Percentiles rank a stretch among this genome's conserved stretches.
These are phyloP conservation scores for Calycopis cecrops DNA, from an alignment of 1,140 invertebrate genomes.

Conservation along the genomic window DNA sequence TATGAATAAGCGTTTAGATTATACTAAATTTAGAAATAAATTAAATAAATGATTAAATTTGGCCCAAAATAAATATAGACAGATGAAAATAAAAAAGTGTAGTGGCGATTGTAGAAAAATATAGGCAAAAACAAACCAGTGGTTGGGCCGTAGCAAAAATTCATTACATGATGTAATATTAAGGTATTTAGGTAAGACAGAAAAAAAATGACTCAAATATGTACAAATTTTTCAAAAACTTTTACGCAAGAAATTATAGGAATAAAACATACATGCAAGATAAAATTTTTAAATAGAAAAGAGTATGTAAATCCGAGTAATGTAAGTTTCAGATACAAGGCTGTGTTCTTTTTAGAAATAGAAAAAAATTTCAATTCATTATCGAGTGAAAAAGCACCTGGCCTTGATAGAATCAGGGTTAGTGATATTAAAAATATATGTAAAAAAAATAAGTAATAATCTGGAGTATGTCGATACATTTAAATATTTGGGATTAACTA, in stretches of 20 bases:
- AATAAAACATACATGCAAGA: neutral
- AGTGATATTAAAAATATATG: neutral
- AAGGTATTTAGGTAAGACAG: slow-evolving; percentile 26
- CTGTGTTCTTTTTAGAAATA: slow-evolving; percentile 10
- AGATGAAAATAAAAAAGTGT: slow-evolving; percentile 22
- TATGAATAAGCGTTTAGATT: slow-evolving; percentile 27
- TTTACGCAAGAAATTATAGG: neutral
- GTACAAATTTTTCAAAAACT: neutral
- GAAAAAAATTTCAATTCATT: slow-evolving; percentile 22
- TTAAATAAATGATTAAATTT: slow-evolving; percentile 29
- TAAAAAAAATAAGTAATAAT: neutral
- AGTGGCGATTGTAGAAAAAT: slow-evolving; percentile 31
- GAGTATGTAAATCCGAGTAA: neutral
- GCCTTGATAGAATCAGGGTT: slow-evolving; percentile 1
- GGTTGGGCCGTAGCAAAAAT: slow-evolving; percentile 24
- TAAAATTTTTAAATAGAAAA: neutral
- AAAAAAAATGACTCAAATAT: neutral
- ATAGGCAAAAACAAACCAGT: slow-evolving; percentile 28
- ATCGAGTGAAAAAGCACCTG: slow-evolving; percentile 9
- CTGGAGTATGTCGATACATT: neutral
- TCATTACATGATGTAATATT: slow-evolving; percentile 25
- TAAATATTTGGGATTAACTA: neutral
- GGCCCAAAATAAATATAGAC: slow-evolving; percentile 25
- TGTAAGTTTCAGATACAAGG: neutral
- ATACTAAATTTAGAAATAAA: slow-evolving; percentile 28